Evolutionary conservation across 2,888 invertebrate genomes (phyloP), one percentile per base, ranked within the genome.

Genomic region (Anodontia alba): DNA sequence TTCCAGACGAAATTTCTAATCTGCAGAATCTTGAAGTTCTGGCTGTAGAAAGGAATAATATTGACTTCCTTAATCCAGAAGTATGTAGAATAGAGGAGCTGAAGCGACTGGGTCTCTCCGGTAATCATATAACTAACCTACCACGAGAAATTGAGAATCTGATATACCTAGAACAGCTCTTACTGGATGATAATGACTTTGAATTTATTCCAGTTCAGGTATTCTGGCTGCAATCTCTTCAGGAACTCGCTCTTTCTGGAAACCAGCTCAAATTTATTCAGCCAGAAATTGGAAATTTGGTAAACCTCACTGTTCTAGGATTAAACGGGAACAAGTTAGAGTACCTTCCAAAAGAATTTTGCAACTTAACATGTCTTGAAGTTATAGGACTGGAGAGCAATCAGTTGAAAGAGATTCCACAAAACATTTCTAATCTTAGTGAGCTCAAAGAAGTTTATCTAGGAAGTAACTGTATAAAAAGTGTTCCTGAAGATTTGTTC

Each of bases 171-270:
- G 87, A 91, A 57, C 90, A 93, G 46, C 88, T 94, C 8, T 77
- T 90, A 10, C 77, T 93, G 29, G 92, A 92, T 72, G 92, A 93
- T 78, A 93, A 93, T 74, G 91, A 92, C 71, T 93, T 93, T 79
- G 92, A 92, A 66, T 92, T 92, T 49, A 89, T 94, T 26, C 93
- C 94, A 20, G 87, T 93, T 29, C 93, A 94, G 84, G 82, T 93
- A 5, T 92, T 90, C 81, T 90, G 90, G 89, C 78, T 93, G 76
- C 88, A 90, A 42, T 87, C 81, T 23, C 81, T 94, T 31, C 85
- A 89, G 33, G 93, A 93, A 62, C 82, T 94, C n/a, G 90, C 90
- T 8, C 54, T 94, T 78, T 92, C 91, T 33, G 92, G 92, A 69
- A 94, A 94, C 80, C 80, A 81, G 7, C 84, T 94, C 15, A 82